phyloP scores from a whole-genome alignment of 2,888 invertebrate species.

The Synergus umbraculus region DNA sequence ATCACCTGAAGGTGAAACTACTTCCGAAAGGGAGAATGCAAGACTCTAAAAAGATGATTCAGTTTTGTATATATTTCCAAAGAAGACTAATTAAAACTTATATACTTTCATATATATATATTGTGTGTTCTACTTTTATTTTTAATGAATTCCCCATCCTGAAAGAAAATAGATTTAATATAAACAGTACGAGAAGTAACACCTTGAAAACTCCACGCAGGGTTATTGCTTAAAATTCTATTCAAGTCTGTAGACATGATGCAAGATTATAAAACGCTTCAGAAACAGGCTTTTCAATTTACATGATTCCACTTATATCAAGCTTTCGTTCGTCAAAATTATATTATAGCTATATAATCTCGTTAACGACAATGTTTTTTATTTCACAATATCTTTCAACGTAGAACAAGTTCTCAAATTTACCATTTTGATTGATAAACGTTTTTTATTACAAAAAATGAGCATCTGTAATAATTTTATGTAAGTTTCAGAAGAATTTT shows the following conservation, averaged over 20 bases:
- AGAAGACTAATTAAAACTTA: conserved; percentile 67
- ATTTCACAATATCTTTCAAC: too few species aligned
- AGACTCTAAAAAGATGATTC: conserved; percentile 38
- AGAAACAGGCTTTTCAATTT: neutral
- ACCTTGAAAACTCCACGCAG: neutral
- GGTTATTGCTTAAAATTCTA: neutral
- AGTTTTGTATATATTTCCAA: conserved; percentile 57
- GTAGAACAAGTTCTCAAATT: too few species aligned
- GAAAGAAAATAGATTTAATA: too few species aligned
- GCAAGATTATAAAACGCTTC: neutral
- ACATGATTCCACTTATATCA: neutral
- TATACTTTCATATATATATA: conserved; percentile 68
- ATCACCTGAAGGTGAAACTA: conserved; percentile 35
- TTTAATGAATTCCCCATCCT: neutral
- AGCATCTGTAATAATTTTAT: neutral
- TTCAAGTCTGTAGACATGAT: neutral
- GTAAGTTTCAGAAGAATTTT: neutral
- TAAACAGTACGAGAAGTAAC: too few species aligned
- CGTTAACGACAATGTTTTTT: too few species aligned
- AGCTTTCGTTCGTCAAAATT: neutral
- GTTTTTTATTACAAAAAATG: neutral
- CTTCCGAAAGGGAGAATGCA: conserved; percentile 27
- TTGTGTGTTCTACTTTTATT: conserved; percentile 40
- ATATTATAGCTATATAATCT: too few species aligned
- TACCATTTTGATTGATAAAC: too few species aligned